Percentiles rank a stretch among this genome's conserved stretches.
phyloP scores from a whole-genome alignment of 1,140 invertebrate species.

The Saxidomus purpurata region DNA sequence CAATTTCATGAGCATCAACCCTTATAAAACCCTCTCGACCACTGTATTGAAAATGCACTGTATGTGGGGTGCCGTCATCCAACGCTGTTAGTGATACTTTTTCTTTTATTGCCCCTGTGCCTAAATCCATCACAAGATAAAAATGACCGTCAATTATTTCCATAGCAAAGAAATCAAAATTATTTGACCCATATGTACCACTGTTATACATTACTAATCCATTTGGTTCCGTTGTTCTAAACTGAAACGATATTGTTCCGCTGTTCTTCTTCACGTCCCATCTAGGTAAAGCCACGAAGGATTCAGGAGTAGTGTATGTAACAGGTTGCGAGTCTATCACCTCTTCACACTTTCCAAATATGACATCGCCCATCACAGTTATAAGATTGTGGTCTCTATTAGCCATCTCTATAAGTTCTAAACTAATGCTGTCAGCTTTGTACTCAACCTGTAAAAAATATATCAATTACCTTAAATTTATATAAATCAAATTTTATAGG shows the following conservation, averaged over 20 bases:
- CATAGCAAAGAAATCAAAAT: conserved; percentile 96
- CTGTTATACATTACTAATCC: conserved; percentile 97
- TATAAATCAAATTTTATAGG: too few relatives aligned
- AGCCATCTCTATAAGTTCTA: conserved; percentile 96
- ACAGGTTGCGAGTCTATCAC: conserved; percentile 94
- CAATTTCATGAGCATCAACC: conserved; percentile 95
- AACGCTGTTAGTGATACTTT: conserved; percentile 87
- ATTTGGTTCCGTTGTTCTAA: conserved; percentile 97
- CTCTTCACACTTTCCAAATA: conserved; percentile 94
- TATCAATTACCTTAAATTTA: too few relatives aligned
- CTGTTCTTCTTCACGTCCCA: conserved; percentile 94
- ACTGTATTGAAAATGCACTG: conserved; percentile 89
- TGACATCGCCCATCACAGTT: conserved; percentile 94
- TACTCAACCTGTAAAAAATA: conserved; percentile 93
- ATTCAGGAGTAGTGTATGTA: conserved; percentile 96
- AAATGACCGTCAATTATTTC: conserved; percentile 97
- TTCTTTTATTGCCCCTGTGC: conserved; percentile 95
- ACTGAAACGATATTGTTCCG: conserved; percentile 94
- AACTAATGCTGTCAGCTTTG: conserved; percentile 93
- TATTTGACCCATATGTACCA: conserved; percentile 74
- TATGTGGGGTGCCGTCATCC: conserved; percentile 97
- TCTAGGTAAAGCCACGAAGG: conserved; percentile 93
- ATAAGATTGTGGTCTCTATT: conserved; percentile 94
- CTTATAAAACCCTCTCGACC: conserved; percentile 94
- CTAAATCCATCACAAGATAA: conserved; percentile 96